Base-by-base conservation (phyloP, 2,797 vertebrate species). In the Danionella dracula region DNA sequence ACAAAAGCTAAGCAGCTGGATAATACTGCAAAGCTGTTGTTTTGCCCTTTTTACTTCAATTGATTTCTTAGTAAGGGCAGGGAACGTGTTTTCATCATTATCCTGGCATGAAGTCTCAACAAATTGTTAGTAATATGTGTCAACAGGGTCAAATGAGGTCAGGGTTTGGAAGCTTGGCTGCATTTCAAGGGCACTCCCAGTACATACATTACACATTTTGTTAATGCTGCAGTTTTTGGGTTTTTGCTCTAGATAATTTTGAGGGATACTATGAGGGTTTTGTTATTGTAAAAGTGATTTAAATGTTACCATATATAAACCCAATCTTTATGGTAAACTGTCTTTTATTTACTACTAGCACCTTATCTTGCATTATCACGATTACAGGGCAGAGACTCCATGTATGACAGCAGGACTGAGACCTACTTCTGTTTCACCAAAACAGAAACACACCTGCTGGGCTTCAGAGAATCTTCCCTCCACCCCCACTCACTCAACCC, bases 371-470 rank as follows among this genome's bases (percentile, higher is more conserved):
- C 32, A 19, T n/a, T 1, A 1, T 21, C 32, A 57, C 42, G 15
- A 57, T 56, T 27, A 35, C 38, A 48, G 5, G 12, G 2, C 42
- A 66, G 31, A 57, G 63, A 56, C 53, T 21, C 34, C 48, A 46
- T 31, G 20, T 48, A 32, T 68, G 54, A 53, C 32, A 63, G 67
- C 62, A 59, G 38, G 54, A 65, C 58, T 8, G 17, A 42, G 59
- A 32, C 31, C 54, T 67, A 73, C 74, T 70, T 21, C n/a, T 40
- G 62, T 62, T 49, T 73, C 54, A 60, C 21, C 56, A 68, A 70
- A 73, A 76, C 66, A 72, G 58, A 55, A 67, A 59, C 46, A 59
- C 74, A 73, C 74, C 74, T 76, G 74, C 74, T 73, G 57, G 53
- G 55, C 19, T 61, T 70, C 62, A 66, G 51, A 17, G 57, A 67